Base-by-base conservation (phyloP, 2,888 invertebrate genomes). In the Orthosia cruda region DNA sequence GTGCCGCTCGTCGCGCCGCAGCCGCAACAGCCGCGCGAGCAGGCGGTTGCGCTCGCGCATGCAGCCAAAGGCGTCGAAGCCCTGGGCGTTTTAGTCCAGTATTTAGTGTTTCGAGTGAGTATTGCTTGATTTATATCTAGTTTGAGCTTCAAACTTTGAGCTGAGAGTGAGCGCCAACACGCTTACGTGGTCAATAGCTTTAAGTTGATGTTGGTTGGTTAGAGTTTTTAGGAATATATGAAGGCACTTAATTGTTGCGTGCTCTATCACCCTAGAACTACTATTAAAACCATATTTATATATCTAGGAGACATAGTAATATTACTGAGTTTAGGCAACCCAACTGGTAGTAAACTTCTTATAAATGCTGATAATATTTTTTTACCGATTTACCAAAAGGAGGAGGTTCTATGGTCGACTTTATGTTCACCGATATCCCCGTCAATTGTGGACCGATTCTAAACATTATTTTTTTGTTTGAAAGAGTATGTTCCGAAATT, bases 81-180 rank as follows among this genome's bases (percentile, higher is more conserved):
- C 58, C 97, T 99, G 89, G 98, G 98, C 79, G 97, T 98, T 84
- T 97, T 99, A 83, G 97, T 99, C 87, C 98, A 99, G 94, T 98
- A 99, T 95, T 97, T 99, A 92, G 98, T 98, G 89, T 97, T 97
- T 93, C 97, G 98, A 93, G 98, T 98, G 94, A 97, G 97, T 97
- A 67, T 40, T 62, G 11, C 40, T 40, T 40, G 40, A 40, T 45
- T 62, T 13, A 15, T 12, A 18, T 15, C 0, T 40, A 7, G 32
- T 1, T 1, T 40, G 40, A 32, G 5, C 32, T 32, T 32, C 32
- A 32, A 32, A 4, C 3, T 32, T 32, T 32, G 26, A 32, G 32
- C 32, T 5, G 32, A 32, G 0, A 32, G 32, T 32, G 32, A 32
- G 32, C 32, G 32, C 32, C 32, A 32, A 32, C 32, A 4, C 32